Evolutionary conservation across 2,888 invertebrate genomes (phyloP), one percentile per base, ranked within the genome.

Genomic region (Byasa hedistus): DNA sequence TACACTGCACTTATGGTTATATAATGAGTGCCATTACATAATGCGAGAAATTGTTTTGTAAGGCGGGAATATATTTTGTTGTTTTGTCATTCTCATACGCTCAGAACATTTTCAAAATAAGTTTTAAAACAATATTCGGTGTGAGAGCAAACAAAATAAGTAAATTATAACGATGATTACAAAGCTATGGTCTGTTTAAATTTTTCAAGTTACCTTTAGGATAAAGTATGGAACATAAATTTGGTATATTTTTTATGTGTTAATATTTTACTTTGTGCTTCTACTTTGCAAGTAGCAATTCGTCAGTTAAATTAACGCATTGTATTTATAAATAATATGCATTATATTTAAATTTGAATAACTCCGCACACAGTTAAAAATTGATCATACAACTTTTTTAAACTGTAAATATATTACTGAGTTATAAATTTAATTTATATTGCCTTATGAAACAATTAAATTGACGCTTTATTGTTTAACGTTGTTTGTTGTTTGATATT

Each of bases 21-120:
- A 60, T 65, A 65, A 61, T 56, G n/a, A 54, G 23, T 39, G 32
- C 22, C 24, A 55, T 61, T 66, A 57, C n/a, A 52, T 61, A 54
- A 52, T 63, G 22, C 52, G 51, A 44, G 52, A 61, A 57, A 66
- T 58, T 54, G 39, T 58, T 58, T 54, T 58, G 54, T 58, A 39
- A 58, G 52, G n/a, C 36, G 39, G 54, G 58, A 58, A 64, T n/a
- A 36, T 39, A 39, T 8, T 52, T 64, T 64, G 54, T 64, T 61
- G n/a, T 56, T 57, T 10, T 58, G 58, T 39, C 58, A 58, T 12
- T 48, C n/a, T n/a, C n/a, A n/a, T 19, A 48, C 5, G 48, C n/a
- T n/a, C n/a, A 48, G 4, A n/a, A 44, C 2, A 48, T n/a, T n/a
- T 48, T 19, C 19, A 48, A 48, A 3, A 48, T n/a, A 48, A 7